Conservation (phyloP, 2,888 invertebrate genomes). For the Hydraecia micacea region DNA sequence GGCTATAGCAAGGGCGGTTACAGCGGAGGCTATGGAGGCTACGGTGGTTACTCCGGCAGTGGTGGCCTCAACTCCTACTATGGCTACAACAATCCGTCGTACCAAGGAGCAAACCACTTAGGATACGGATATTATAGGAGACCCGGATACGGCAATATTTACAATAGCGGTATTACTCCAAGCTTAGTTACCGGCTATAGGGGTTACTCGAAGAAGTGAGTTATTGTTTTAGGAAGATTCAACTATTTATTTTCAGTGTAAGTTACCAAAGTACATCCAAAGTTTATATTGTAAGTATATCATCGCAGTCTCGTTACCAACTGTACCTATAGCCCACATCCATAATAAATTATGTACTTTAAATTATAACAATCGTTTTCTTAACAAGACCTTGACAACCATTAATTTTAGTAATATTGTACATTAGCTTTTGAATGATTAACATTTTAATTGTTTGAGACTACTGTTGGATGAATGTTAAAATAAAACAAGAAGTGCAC, state of each 20-base stretch:
- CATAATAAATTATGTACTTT: conserved; percentile 49
- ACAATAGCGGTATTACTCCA: conserved; percentile 85
- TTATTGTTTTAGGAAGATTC: conserved; percentile 24
- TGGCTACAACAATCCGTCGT: conserved; percentile 90
- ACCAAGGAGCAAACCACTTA: conserved; percentile 89
- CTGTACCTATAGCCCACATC: conserved; percentile 49
- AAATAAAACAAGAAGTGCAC: conserved; percentile 69
- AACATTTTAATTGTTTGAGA: neutral
- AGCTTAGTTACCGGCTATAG: conserved; percentile 88
- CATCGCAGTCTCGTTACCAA: conserved; percentile 45
- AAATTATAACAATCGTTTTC: conserved; percentile 13
- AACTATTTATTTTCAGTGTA: conserved; percentile 64
- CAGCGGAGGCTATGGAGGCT: conserved; percentile 75
- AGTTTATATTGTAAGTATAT: conserved; percentile 72
- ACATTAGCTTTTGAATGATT: neutral
- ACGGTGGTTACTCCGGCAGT: conserved; percentile 91
- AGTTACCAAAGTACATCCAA: conserved; percentile 82
- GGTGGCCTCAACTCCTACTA: conserved; percentile 90
- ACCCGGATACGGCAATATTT: conserved; percentile 82
- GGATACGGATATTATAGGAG: conserved; percentile 91
- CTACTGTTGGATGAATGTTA: neutral
- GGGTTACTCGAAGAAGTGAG: conserved; percentile 84
- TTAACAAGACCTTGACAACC: neutral
- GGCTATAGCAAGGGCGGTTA: conserved; percentile 50
- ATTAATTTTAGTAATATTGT: neutral